Evolutionary conservation across 2,888 invertebrate genomes (phyloP).

Genomic region (Terebella lapidaria): DNA sequence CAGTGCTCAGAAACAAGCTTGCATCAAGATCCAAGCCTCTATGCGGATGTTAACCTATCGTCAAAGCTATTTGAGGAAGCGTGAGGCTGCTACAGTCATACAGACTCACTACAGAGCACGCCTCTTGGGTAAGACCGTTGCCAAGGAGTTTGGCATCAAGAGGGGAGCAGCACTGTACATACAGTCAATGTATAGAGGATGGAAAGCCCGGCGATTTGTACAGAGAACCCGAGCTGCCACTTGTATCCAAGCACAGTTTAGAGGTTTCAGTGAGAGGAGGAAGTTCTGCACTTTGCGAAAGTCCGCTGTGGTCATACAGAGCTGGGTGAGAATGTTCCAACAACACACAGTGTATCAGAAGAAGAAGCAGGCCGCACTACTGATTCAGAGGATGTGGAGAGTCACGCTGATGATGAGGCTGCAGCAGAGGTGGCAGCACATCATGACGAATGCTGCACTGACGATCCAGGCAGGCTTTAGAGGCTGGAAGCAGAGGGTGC

Average conservation of each 20-base stretch:
- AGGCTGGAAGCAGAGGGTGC: neutral
- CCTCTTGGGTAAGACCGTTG: no score
- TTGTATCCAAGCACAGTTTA: slow-evolving; percentile 23
- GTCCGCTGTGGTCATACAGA: slow-evolving; percentile 5
- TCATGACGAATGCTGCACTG: neutral
- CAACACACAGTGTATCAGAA: slow-evolving; percentile 3
- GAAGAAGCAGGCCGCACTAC: slow-evolving; percentile 37
- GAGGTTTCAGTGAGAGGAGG: slow-evolving; percentile 5
- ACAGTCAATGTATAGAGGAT: neutral
- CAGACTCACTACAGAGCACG: no score
- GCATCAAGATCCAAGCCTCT: no score
- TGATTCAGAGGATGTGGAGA: slow-evolving; percentile 26
- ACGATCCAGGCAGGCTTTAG: neutral
- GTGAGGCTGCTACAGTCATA: no score
- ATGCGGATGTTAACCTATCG: no score
- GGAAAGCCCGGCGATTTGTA: neutral
- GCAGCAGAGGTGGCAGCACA: neutral
- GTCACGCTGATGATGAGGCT: neutral
- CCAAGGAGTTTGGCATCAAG: no score
- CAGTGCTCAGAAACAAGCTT: no score
- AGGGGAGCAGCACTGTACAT: neutral
- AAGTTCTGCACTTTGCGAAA: neutral
- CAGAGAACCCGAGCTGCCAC: slow-evolving; percentile 14
- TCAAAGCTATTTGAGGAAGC: no score
- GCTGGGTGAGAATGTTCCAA: neutral